Evolutionary conservation across 2,113 vertebrate species (phyloP), one percentile per base, ranked within the genome.

Genomic region (Nesoenas mayeri): DNA sequence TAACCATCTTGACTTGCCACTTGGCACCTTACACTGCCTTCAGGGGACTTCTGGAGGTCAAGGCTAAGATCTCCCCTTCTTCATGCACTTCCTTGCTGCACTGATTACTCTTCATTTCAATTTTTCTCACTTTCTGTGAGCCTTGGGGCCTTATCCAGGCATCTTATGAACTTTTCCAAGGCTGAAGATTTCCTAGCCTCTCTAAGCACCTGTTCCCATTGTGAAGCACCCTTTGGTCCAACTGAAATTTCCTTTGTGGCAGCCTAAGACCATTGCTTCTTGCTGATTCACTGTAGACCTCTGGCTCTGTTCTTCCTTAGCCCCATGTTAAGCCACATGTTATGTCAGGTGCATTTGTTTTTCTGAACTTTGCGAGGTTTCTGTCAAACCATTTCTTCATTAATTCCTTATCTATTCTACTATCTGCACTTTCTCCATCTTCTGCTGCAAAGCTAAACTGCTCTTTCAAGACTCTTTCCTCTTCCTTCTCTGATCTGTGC

Each of bases 321-420:
- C 4, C 10, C 36, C 56, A 47, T 0, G 0, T 57, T 60, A 87
- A 91, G 69, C 40, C 48, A 18, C 34, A 19, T 1, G 1, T 14
- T 64, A 50, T 20, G 32, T 56, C 2, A 2, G 25, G 17, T 34
- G 12, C 36, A 47, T 69, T 81, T 81, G 24, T 25, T 67, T 86
- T 85, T 29, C 36, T 57, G 67, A 92, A 62, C 60, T 50, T 81
- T 22, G 29, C 28, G 54, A 85, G 54, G 40, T 57, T 89, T 82
- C 65, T 53, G 20, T 78, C 53, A 89, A 72, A 34, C 48, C 24
- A 40, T 66, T 88, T 38, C 31, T 75, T 85, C 57, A 42, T 61
- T 42, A 6, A 32, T 62, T 77, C 22, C n/a, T 69, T 62, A 26
- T 53, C 54, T 64, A 2, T 47, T 57, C 32, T 62, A 9, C 12